Percentiles rank a stretch among this genome's conserved stretches.
phyloP scores from a whole-genome alignment of 1,140 invertebrate genomes.

The Patella vulgata region DNA sequence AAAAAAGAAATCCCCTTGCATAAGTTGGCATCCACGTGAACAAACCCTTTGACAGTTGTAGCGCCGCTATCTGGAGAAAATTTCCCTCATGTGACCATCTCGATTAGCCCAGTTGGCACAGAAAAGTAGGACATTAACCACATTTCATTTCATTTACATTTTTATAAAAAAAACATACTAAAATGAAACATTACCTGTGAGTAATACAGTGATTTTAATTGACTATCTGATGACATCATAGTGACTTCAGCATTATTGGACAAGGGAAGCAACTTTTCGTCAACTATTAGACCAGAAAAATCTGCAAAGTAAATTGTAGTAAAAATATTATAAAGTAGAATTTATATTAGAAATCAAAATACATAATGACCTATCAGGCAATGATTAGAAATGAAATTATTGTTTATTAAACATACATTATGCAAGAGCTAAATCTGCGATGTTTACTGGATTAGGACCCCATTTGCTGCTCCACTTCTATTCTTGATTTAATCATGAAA shows the following conservation, averaged over 20 bases:
- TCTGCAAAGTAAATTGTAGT: not conserved
- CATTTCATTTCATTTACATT: too few species aligned
- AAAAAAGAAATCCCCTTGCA: not conserved
- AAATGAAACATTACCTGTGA: constrained; percentile 29
- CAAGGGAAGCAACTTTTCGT: constrained; percentile 20
- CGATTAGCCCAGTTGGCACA: too few species aligned
- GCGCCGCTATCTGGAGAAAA: too few species aligned
- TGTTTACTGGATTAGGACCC: too few species aligned
- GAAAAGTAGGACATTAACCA: too few species aligned
- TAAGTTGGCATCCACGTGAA: not conserved
- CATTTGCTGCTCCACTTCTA: too few species aligned
- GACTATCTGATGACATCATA: constrained; percentile 25
- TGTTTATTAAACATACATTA: too few species aligned
- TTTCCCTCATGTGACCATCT: too few species aligned
- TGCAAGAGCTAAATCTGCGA: too few species aligned
- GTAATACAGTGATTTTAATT: constrained; percentile 33
- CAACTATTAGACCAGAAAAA: constrained; percentile 14
- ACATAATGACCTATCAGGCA: not conserved
- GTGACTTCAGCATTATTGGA: constrained; percentile 18
- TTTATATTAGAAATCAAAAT: not conserved
- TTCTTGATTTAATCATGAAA: too few species aligned
- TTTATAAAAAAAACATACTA: too few species aligned
- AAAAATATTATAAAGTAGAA: not conserved
- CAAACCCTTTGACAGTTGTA: too few species aligned
- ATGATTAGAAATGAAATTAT: not conserved